These are phyloP conservation scores for Sturnus vulgaris DNA, from an alignment of 2,113 vertebrate genomes.

Conservation along the genomic window DNA sequence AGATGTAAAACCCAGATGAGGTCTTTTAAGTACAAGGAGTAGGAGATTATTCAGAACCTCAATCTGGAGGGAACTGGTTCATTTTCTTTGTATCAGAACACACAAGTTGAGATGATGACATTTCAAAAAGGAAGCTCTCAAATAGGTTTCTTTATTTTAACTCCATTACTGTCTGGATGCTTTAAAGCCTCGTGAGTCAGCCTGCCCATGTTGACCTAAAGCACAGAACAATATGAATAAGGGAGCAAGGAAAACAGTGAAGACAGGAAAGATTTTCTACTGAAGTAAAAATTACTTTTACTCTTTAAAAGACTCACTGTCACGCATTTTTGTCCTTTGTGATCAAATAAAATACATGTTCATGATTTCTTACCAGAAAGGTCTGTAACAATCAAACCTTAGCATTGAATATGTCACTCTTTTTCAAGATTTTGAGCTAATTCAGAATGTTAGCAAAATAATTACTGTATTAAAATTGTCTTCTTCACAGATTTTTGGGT, in stretches of 20 bases:
- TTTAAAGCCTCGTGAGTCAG: not conserved
- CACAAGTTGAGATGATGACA: not conserved
- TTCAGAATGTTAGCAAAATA: not conserved
- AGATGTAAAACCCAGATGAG: not conserved
- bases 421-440: not conserved
- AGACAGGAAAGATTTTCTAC: not conserved
- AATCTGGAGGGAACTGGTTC: not conserved
- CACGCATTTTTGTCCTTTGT: not conserved
- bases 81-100: not conserved
- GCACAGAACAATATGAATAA: not conserved
- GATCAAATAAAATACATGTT: not conserved
- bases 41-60: not conserved
- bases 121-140: not conserved
- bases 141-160: not conserved
- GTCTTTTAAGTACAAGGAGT: not conserved
- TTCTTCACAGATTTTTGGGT: not conserved
- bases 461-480: not conserved
- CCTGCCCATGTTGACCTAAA: not conserved
- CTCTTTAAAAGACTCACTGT: not conserved
- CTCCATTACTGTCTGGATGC: not conserved
- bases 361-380: not conserved
- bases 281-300: not conserved
- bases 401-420: not conserved
- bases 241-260: not conserved
- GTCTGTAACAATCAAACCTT: not conserved